Evolutionary conservation across 2,888 invertebrate genomes (phyloP), one percentile per base, ranked within the genome.

Genomic region (Azorinus chamasolen): DNA sequence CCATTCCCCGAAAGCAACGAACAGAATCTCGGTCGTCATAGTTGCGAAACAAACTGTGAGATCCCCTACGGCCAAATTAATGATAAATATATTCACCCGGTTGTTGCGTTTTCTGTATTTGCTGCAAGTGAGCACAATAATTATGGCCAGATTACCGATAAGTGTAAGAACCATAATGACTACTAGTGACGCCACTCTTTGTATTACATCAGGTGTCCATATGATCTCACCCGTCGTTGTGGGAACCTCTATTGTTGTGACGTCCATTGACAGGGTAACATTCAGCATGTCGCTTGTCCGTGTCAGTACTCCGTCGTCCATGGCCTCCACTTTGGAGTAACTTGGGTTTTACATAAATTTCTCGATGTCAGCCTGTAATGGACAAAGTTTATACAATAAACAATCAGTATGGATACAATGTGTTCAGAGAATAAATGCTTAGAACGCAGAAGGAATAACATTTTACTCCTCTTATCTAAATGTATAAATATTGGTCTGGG

Each of bases 11-110:
- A 93, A 93, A 12, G 91, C 92, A 62, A 93, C 93, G 79, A 93
- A 92, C 8, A 93, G 70, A 14, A 93, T 90, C 74, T 93, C 93
- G 2, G 93, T 92, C n/a, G 93, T 92, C 93, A 93, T 93, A 8
- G 93, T 93, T 55, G 92, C 90, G 53, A 87, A 86, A 77, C 93
- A 93, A 14, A 93, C 93, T 3, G 93, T 90, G 25, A 94, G 84
- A 80, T 94, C 93, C 0, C 93, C 93, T 10, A 93, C 84, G 2
- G 93, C 93, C 57, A 94, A 85, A 79, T 93, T 92, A 27, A 93
- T 88, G 66, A 94, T 93, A 85, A 93, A 94, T 51, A 94, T 91
- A 79, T 93, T 93, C n/a, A 94, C 93, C 20, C 93, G 86, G 72
- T 91, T 91, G 62, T 92, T 88, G 25, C 92, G 84, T 51, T 91